Conservation (phyloP, 1,140 invertebrate species). For the Bombus affinis region DNA sequence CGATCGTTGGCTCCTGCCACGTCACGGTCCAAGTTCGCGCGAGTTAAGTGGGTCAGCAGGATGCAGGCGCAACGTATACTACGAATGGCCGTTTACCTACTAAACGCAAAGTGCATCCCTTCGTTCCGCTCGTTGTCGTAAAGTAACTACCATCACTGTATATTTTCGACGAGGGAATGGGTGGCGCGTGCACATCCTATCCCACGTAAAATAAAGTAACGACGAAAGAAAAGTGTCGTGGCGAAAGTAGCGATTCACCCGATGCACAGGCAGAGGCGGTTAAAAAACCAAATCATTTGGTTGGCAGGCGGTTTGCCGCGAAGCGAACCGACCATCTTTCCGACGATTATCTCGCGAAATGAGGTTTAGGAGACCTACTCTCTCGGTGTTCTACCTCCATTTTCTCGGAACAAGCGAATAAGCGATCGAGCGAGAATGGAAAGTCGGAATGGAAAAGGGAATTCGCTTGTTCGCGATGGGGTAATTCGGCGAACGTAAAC, state of each 20-base stretch:
- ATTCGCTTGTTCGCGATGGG: too few species aligned
- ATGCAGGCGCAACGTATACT: constrained; percentile 30
- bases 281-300: neutral
- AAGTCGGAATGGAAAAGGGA: too few species aligned
- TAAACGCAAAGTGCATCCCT: constrained; percentile 53
- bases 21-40: constrained; percentile 49
- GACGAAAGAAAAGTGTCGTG: neutral
- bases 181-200: neutral
- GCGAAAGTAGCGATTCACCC: too few species aligned
- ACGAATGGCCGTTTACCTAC: constrained; percentile 51
- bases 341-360: too few species aligned
- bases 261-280: too few species aligned
- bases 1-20: neutral
- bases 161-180: neutral
- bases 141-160: constrained; percentile 21
- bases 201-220: neutral
- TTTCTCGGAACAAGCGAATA: too few species aligned
- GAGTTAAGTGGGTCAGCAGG: constrained; percentile 56
- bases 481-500: too few species aligned
- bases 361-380: too few species aligned
- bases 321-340: too few species aligned
- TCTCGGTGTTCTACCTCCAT: too few species aligned
- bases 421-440: too few species aligned
- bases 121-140: constrained; percentile 42
- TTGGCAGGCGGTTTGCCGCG: too few species aligned